Evolutionary conservation across 2,113 vertebrate species (phyloP), one percentile per base, ranked within the genome.

Genomic region (Thunnus thynnus): DNA sequence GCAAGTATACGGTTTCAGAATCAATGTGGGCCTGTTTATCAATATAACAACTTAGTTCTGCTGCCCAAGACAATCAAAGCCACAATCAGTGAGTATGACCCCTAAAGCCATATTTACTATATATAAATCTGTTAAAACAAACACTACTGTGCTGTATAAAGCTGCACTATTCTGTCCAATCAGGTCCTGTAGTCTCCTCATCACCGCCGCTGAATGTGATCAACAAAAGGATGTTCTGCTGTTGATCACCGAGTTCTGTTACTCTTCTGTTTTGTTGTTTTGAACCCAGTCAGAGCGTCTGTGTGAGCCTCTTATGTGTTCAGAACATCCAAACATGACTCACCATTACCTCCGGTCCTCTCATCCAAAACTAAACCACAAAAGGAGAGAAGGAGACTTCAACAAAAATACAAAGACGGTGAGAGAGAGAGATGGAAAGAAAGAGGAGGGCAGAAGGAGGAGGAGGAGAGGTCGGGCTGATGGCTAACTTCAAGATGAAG

Each of bases 251-350:
- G 12, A 52, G 57, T 82, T 65, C 25, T 55, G n/a, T 30, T 36
- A 22, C 13, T 55, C 27, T 22, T 41, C 50, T 27, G 18, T 57
- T 55, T 48, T 20, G 27, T 69, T 76, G 36, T 57, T 80, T 44
- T 71, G 27, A 83, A 55, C 54, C 0, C 18, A 48, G 22, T 70
- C 44, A 47, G 47, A 18, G 30, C 36, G 41, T 63, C 64, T 62
- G 51, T 3, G 14, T 57, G 58, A 73, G 77, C 22, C 27, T 57
- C 72, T 50, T 74, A 61, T 76, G 72, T 74, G 58, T 80, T 72
- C 56, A 52, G 30, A 76, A 55, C 61, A 51, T 72, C 57, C 46
- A 69, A 48, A 44, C 41, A 56, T 85, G 79, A 88, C 16, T 86
- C 80, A 86, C 60, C 69, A 18, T 71, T 60, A 78, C 77, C 69